A percentile compares a stretch with the other conserved stretches of the same genome.
Conservation (phyloP, 2,888 invertebrate species). For the Saturnia japonica region DNA sequence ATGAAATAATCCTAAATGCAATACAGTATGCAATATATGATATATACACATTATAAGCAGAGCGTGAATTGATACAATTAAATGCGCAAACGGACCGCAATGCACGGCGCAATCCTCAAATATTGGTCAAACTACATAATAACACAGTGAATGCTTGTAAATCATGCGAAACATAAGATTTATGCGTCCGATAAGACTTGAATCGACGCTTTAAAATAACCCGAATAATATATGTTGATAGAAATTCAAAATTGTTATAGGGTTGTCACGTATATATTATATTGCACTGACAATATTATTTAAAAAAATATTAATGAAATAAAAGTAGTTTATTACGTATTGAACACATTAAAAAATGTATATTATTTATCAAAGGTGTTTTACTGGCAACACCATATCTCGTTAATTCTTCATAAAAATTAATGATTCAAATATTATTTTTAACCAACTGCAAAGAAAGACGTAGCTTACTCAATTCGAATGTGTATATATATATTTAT, state of each 20-base stretch:
- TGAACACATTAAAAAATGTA: too few species aligned
- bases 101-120: neutral
- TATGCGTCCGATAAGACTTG: constrained; percentile 12
- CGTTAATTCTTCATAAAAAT: too few species aligned
- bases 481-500: too few species aligned
- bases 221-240: constrained; percentile 7
- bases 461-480: too few species aligned
- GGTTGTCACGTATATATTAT: constrained; percentile 4
- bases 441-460: too few species aligned
- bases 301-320: too few species aligned
- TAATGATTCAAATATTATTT: too few species aligned
- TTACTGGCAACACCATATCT: too few species aligned
- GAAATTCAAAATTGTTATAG: constrained; percentile 3
- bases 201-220: constrained; percentile 7
- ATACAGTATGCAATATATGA: neutral
- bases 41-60: neutral
- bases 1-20: neutral
- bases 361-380: too few species aligned
- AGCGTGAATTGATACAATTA: constrained; percentile 2
- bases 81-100: neutral
- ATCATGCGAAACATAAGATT: constrained; percentile 13
- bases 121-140: constrained; percentile 10
- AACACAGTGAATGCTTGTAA: constrained; percentile 7
- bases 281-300: neutral
- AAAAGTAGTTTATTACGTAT: too few species aligned